Conservation (phyloP, 1,140 invertebrate genomes). For the Zaprionus ornatus region DNA sequence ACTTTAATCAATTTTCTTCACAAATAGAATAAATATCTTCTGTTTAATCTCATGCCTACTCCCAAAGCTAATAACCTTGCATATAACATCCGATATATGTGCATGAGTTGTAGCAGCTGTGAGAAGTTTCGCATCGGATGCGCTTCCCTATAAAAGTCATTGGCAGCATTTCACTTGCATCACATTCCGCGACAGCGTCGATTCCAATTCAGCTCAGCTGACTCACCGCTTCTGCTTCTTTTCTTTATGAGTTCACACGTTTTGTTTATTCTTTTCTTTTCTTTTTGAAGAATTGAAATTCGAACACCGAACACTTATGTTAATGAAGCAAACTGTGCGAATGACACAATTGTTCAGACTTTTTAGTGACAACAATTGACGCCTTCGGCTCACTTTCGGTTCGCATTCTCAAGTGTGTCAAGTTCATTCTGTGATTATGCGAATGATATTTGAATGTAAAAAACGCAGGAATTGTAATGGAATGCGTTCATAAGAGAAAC, state of each 20-base stretch:
- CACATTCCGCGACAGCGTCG: slow-evolving; percentile 38
- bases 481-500: too few relatives aligned
- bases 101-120: slow-evolving; percentile 1
- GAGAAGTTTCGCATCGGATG: not conserved
- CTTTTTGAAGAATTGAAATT: slow-evolving; percentile 54
- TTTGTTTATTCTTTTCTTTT: slow-evolving; percentile 15
- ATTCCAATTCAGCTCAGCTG: slow-evolving; percentile 35
- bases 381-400: slow-evolving; percentile 15
- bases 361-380: slow-evolving; percentile 25
- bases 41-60: not conserved
- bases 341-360: slow-evolving; percentile 9
- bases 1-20: too few relatives aligned
- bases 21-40: not conserved
- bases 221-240: slow-evolving; percentile 37
- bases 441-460: slow-evolving; percentile 49
- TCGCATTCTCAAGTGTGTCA: slow-evolving; percentile 55
- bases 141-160: slow-evolving; percentile 5
- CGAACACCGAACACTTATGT: slow-evolving; percentile 47
- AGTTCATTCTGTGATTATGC: slow-evolving; percentile 59
- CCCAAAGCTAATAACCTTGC: not conserved
- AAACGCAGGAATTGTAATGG: slow-evolving; percentile 16
- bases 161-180: slow-evolving; percentile 42
- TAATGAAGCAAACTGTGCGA: slow-evolving; percentile 43
- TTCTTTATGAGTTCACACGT: slow-evolving; percentile 52
- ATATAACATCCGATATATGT: not conserved